Base-by-base conservation (phyloP, 2,797 vertebrate species). In the Syndactyla subalaris region DNA sequence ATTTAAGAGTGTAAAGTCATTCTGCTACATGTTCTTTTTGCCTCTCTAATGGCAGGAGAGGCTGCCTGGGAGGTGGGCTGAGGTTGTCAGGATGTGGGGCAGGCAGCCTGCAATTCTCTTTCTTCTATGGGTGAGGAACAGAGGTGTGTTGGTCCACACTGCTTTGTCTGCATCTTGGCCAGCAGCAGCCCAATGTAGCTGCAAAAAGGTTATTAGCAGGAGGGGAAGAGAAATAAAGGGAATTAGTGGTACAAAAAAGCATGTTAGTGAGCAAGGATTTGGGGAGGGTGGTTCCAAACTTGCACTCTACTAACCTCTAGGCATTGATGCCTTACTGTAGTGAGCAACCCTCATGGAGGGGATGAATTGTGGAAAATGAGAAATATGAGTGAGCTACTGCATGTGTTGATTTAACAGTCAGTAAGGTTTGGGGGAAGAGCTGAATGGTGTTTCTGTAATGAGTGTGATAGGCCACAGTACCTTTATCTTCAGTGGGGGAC, bases 361-460 rank as follows among this genome's bases (percentile, higher is more conserved):
- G 6, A 12, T 66, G 23, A 54, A 45, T 13, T 67, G 23, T 4
- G 27, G 36, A 66, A 73, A 29, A 3, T 3, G 4, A 32, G 30
- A 36, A 30, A 51, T n/a, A 34, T 34, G 13, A 57, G 27, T 9
- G 4, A 3, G 7, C 57, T 84, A 18, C 22, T 51, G 14, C 4
- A 61, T 70, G 38, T 11, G 10, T 26, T 80, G 21, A 65, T 51
- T 38, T 70, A 36, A 38, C 1, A 5, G 4, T 9, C 14, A 24
- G 3, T 24, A 29, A 57, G 17, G 2, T 39, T 81, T 85, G 27
- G 19, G 14, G 32, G 36, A 74, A 74, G 57, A 45, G 9, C 7
- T 74, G 43, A 62, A 66, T 10, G 26, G 6, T 1, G 2, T 61
- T 58, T 78, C 67, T 0, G 0, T 17, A 36, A 49, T 4, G 5